Percentiles rank a stretch among this genome's conserved stretches.
Evolutionary conservation across 2,113 vertebrate species (phyloP).

Genomic region (Balaeniceps rex): DNA sequence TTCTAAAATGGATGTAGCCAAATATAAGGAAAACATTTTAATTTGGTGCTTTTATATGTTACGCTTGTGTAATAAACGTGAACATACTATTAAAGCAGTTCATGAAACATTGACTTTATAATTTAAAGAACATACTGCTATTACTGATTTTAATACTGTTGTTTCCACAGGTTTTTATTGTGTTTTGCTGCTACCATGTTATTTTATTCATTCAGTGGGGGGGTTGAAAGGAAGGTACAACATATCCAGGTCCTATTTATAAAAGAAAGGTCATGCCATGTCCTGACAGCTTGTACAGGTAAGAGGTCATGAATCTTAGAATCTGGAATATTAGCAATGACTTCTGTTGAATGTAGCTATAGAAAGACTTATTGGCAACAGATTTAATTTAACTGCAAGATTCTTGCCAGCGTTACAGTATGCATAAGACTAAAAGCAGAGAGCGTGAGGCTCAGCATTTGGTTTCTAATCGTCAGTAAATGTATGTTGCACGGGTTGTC

Average conservation of each 20-base stretch:
- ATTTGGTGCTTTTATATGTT: neutral
- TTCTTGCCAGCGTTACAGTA: neutral
- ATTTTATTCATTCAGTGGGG: neutral
- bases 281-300: constrained; percentile 11
- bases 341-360: neutral
- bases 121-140: neutral
- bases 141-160: neutral
- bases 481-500: neutral
- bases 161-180: neutral
- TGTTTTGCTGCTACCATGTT: neutral
- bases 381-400: neutral
- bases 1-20: neutral
- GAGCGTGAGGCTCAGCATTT: neutral
- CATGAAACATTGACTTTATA: neutral
- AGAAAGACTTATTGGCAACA: neutral
- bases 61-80: neutral
- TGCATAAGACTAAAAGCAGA: neutral
- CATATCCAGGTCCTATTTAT: neutral
- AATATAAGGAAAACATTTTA: neutral
- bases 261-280: neutral
- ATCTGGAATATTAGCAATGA: neutral
- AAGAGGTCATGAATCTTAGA: neutral
- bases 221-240: neutral
- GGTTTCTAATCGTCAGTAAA: neutral
- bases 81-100: neutral